Conservation (phyloP, 2,113 vertebrate species). For the Oncorhynchus clarkii region DNA sequence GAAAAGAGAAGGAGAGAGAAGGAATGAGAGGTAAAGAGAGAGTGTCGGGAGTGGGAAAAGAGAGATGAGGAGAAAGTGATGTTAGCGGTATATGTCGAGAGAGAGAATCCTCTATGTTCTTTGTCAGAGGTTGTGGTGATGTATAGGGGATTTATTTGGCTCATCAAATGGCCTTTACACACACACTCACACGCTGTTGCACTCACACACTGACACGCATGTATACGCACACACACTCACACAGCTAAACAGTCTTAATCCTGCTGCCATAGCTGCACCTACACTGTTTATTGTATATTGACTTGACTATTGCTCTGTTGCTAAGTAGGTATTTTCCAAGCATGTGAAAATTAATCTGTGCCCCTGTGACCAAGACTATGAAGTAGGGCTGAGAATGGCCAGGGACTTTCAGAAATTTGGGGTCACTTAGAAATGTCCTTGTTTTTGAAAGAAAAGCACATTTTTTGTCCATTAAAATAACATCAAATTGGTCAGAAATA, state of each 20-base stretch:
- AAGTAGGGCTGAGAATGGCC: too few relatives aligned
- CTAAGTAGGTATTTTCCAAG: slow-evolving; percentile 24
- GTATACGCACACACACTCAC: too few relatives aligned
- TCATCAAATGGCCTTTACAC: slow-evolving; percentile 41
- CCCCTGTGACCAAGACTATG: neutral
- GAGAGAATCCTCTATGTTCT: slow-evolving; percentile 54
- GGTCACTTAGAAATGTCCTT: too few relatives aligned
- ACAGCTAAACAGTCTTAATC: slow-evolving; percentile 2
- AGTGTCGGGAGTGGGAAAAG: neutral
- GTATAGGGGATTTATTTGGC: slow-evolving; percentile 59
- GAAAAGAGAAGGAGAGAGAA: too few relatives aligned
- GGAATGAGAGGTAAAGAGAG: too few relatives aligned
- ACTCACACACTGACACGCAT: neutral
- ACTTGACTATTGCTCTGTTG: slow-evolving; percentile 27
- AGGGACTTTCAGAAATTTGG: too few relatives aligned
- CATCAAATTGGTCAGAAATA: too few relatives aligned
- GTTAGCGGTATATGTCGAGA: neutral
- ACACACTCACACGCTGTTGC: neutral
- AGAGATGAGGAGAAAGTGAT: neutral
- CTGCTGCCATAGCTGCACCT: slow-evolving; percentile 7
- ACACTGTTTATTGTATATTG: neutral
- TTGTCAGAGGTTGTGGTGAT: slow-evolving; percentile 58
- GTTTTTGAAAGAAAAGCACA: too few relatives aligned
- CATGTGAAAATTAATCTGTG: slow-evolving; percentile 13
- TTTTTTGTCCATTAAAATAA: too few relatives aligned